Conservation (phyloP, 2,113 vertebrate genomes). For the Odontophorus gujanensis region DNA sequence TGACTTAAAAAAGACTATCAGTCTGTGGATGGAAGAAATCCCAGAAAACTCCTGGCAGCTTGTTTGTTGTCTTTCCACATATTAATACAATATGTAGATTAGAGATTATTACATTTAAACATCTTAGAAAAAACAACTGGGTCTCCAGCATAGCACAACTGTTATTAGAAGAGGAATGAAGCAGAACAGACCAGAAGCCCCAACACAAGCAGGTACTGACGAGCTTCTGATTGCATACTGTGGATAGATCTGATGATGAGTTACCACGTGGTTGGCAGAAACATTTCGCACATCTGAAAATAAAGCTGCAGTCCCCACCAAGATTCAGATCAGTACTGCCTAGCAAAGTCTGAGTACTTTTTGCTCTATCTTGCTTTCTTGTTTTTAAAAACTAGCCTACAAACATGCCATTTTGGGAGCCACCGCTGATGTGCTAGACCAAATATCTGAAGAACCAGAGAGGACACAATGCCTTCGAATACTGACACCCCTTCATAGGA, state of each 20-base stretch:
- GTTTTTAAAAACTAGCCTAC: not conserved
- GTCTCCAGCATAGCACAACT: not conserved
- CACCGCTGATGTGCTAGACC: not conserved
- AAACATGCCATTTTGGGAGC: not conserved
- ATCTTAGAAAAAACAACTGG: not conserved
- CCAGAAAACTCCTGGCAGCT: not conserved
- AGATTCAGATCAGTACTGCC: constrained; percentile 24
- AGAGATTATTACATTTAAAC: not conserved
- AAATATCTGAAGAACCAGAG: not conserved
- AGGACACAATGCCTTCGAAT: not conserved
- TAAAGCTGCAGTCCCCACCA: not conserved
- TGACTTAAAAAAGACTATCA: not conserved
- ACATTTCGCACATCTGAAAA: not conserved
- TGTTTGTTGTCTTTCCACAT: not conserved
- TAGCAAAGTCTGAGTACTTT: not conserved
- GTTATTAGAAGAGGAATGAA: not conserved
- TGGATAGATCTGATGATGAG: not conserved
- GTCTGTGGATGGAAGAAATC: not conserved
- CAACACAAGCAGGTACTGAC: not conserved
- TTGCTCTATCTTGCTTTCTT: not conserved
- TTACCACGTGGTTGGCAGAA: not conserved
- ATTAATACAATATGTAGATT: not conserved
- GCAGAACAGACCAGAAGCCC: not conserved
- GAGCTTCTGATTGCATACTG: not conserved
- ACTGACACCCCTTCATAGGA: not conserved